phyloP scores from a whole-genome alignment of 2,888 invertebrate genomes.

The Palloptera scutellata region DNA sequence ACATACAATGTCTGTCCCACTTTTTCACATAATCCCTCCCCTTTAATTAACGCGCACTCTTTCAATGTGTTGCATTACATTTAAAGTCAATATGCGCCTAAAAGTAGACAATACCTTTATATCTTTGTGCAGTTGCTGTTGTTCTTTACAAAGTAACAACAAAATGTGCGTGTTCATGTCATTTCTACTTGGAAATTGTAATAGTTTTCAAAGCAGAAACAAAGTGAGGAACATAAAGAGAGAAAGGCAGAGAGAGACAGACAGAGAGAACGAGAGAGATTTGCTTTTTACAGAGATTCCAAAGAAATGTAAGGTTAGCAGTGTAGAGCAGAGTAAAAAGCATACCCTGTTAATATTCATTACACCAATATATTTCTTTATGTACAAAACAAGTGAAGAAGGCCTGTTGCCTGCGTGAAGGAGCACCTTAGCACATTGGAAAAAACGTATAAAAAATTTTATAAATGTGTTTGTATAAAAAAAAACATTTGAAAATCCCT shows the following conservation, averaged over 20 bases:
- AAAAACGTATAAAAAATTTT: too few species aligned
- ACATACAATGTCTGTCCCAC: too few species aligned
- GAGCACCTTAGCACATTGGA: neutral
- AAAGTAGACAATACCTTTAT: constrained; percentile 13
- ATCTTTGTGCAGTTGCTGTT: too few species aligned
- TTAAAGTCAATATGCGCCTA: neutral
- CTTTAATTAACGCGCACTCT: too few species aligned
- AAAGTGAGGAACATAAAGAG: neutral
- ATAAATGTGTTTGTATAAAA: too few species aligned
- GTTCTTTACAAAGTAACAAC: neutral
- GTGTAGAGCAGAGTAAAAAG: too few species aligned
- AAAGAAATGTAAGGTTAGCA: too few species aligned
- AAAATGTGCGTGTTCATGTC: constrained; percentile 48
- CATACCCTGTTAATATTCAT: too few species aligned
- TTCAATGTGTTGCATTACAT: too few species aligned
- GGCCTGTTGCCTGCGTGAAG: constrained; percentile 5
- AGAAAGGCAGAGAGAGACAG: constrained; percentile 38
- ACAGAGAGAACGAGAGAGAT: constrained; percentile 41
- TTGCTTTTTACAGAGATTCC: neutral
- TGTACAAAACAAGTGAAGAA: too few species aligned
- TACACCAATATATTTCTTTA: too few species aligned
- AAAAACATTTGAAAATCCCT: neutral
- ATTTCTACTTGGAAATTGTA: constrained; percentile 36
- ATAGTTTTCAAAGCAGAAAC: constrained; percentile 34
- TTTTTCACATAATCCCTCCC: too few species aligned